Base-by-base conservation (phyloP, 2,888 invertebrate genomes). In the Lomographa bimaculata region DNA sequence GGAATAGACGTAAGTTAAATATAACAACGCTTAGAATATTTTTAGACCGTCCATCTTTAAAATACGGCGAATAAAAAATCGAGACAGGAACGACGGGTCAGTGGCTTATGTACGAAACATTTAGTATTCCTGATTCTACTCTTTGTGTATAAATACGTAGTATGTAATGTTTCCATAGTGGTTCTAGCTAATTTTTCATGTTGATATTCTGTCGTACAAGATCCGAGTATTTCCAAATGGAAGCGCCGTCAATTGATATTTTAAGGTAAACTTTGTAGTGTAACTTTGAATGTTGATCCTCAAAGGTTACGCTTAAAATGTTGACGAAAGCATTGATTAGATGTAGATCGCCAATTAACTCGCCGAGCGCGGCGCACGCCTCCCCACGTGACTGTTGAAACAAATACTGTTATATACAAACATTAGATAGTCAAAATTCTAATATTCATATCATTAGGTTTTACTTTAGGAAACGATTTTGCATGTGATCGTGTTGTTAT, bases 381-480 rank as follows among this genome's bases (percentile, higher is more conserved):
- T 21, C 65, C 55, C 62, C 57, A 52, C 54, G 46, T 53, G 61
- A 62, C 61, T 60, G 51, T 61, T 60, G 54, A 55, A 21, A 61
- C 64, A 56, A 46, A 60, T 53, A 54, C 60, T 59, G 50, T 70
- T 71, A 59, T 75, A 78, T 71, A 76, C 75, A 66, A 42, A 75
- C 71, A 60, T 80, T 87, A 87, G 87, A 85, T 87, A 87, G 87
- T 76, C 83, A 62, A 86, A 87, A 87, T 87, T 87, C 50, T 81
- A 79, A 75, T 79, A 74, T 86, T 82, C 87, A 89, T 89, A 89
- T 89, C 87, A 89, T 86, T 89, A 89, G 87, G 67, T 86, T 81
- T 81, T 86, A 87, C 79, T 85, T 86, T 86, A 87, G 85, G 71
- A 65, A n/a, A 69, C 72, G 72, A 75, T 78, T 80, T 77, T 74